phyloP scores from a whole-genome alignment of 2,113 vertebrate genomes.

The Cricetomys ansorgei region DNA sequence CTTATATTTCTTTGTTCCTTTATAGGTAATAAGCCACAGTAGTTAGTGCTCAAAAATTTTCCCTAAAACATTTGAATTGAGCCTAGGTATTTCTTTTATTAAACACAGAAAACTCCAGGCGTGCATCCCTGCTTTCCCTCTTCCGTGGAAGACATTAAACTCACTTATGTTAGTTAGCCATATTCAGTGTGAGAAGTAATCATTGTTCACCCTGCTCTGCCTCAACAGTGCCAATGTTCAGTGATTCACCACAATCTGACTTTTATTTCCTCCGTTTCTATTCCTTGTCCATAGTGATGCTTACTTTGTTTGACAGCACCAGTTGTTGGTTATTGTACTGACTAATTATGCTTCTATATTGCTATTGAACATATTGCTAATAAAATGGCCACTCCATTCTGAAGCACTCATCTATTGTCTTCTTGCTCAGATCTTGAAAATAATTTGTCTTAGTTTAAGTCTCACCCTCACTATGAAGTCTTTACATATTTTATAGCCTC shows the following conservation, averaged over 20 bases:
- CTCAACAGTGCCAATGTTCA: not conserved
- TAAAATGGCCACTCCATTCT: not conserved
- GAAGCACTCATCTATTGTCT: not conserved
- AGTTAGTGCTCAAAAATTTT: constrained; percentile 31
- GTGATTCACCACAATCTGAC: not conserved
- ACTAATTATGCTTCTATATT: not conserved
- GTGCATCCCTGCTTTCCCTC: not conserved
- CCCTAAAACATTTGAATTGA: not conserved
- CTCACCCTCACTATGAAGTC: not conserved
- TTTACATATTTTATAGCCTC: not conserved
- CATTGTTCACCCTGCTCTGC: not conserved
- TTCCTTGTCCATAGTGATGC: not conserved
- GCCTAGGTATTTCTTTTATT: not conserved
- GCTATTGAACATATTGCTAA: not conserved
- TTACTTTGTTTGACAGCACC: not conserved
- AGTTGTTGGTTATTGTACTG: not conserved
- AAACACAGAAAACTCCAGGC: not conserved
- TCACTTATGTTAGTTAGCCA: not conserved
- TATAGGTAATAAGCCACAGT: too few relatives aligned
- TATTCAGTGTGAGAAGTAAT: not conserved
- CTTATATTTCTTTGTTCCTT: too few relatives aligned
- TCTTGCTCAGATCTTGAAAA: not conserved
- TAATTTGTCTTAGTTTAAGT: not conserved
- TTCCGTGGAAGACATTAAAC: not conserved
- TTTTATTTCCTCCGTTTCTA: not conserved